Conservation (phyloP, 2,113 vertebrate genomes). For the Hymenochirus boettgeri region DNA sequence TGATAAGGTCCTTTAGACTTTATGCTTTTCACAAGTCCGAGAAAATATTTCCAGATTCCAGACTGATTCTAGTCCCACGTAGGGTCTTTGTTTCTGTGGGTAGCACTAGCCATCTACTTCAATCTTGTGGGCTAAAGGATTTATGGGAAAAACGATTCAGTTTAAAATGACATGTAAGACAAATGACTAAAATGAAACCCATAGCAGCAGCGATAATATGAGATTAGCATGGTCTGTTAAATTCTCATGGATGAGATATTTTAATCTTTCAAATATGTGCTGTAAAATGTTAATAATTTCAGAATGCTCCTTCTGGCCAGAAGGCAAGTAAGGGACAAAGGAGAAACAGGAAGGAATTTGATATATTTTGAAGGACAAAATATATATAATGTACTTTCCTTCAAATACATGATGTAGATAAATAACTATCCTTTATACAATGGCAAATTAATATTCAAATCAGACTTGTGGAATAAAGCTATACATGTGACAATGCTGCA, state of each 20-base stretch:
- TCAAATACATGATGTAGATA: background rate
- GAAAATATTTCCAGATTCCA: slow-evolving; percentile 41
- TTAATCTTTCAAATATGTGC: background rate
- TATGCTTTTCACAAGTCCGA: slow-evolving; percentile 44
- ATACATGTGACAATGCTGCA: too few relatives aligned
- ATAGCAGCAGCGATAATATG: background rate
- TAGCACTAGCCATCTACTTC: slow-evolving; percentile 83
- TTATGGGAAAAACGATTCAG: background rate
- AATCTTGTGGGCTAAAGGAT: slow-evolving; percentile 85
- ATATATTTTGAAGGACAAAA: background rate
- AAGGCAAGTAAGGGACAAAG: background rate
- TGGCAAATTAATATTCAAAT: too few relatives aligned
- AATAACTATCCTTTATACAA: background rate
- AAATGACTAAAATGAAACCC: background rate
- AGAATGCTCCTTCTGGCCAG: background rate
- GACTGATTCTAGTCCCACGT: background rate
- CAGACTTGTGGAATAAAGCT: too few relatives aligned
- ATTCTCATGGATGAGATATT: background rate
- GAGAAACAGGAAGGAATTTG: background rate
- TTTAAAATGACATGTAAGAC: background rate
- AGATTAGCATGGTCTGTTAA: slow-evolving; percentile 7
- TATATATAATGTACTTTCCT: background rate
- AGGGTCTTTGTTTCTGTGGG: accelerated
- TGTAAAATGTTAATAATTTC: background rate
- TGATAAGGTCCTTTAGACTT: slow-evolving; percentile 47